Percentiles rank a stretch among this genome's conserved stretches.
Evolutionary conservation across 2,113 vertebrate species (phyloP).

Genomic region (Symphodus melops): DNA sequence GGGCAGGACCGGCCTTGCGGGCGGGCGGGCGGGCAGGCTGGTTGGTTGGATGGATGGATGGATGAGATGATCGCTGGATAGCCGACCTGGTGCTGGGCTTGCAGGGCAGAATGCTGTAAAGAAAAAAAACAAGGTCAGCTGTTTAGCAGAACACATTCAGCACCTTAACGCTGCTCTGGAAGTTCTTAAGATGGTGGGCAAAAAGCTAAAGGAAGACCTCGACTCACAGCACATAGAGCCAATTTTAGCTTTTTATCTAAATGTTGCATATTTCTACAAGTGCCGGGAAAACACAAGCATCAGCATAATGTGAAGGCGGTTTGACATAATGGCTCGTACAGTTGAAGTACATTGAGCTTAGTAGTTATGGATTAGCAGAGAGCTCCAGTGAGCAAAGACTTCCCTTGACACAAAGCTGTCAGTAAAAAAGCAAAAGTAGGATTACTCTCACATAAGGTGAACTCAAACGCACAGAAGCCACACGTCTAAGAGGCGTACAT

Average conservation of each 20-base stretch:
- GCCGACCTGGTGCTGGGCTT: conserved; percentile 46
- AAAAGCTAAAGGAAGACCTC: conserved; percentile 10
- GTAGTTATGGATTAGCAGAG: conserved; percentile 75
- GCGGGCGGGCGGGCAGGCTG: conserved; percentile 10
- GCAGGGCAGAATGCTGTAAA: conserved; percentile 66
- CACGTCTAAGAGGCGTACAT: conserved; percentile 1
- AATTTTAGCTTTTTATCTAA: conserved; percentile 18
- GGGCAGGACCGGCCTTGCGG: conserved; percentile 32
- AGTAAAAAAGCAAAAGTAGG: conserved; percentile 50
- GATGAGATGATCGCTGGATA: conserved; percentile 14
- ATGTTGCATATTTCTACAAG: conserved; percentile 13
- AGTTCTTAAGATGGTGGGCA: conserved; percentile 31
- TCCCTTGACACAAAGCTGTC: conserved; percentile 55
- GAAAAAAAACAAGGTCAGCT: conserved; percentile 79
- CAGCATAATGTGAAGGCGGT: conserved; percentile 31
- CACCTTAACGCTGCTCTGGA: conserved; percentile 38
- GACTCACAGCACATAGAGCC: not conserved
- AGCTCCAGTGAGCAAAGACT: conserved; percentile 48
- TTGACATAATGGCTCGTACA: conserved; percentile 47
- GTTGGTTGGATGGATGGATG: conserved; percentile 3
- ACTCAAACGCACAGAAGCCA: conserved; percentile 21
- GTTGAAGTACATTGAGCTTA: conserved; percentile 48
- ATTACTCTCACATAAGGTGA: conserved; percentile 43
- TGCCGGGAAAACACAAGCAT: conserved; percentile 25
- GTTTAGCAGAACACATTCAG: conserved; percentile 64